Percentiles rank a stretch among this genome's conserved stretches.
Evolutionary conservation across 1,140 invertebrate species (phyloP).

Genomic region (Aphis craccivora): DNA sequence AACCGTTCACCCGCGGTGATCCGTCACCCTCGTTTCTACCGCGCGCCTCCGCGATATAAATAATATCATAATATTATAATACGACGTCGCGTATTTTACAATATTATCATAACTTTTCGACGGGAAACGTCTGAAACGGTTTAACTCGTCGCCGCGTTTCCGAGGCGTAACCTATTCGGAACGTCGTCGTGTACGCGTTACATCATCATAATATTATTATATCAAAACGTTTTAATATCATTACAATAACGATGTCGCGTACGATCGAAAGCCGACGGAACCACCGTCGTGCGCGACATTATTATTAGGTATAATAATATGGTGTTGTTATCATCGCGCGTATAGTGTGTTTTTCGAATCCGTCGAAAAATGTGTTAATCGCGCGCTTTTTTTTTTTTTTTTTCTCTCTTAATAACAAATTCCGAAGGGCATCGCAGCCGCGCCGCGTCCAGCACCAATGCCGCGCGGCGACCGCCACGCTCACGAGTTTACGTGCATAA

Average conservation of each 20-base stretch:
- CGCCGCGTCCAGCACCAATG: slow-evolving; percentile 22
- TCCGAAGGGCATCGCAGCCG: slow-evolving; percentile 40
- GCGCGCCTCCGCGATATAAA: too few species aligned
- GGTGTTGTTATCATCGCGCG: not conserved
- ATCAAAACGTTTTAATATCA: not conserved
- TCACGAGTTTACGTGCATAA: slow-evolving; percentile 36
- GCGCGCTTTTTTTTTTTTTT: not conserved
- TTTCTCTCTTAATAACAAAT: slow-evolving; percentile 41
- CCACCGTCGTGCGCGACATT: not conserved
- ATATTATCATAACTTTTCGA: too few species aligned
- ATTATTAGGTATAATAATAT: too few species aligned
- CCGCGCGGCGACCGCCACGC: slow-evolving; percentile 32
- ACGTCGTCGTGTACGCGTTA: not conserved
- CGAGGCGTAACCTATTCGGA: not conserved
- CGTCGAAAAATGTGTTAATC: slow-evolving; percentile 4
- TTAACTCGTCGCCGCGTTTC: not conserved
- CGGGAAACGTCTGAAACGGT: not conserved
- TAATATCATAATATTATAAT: not conserved
- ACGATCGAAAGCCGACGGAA: not conserved
- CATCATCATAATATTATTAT: not conserved
- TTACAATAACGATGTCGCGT: not conserved
- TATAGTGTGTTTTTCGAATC: not conserved
- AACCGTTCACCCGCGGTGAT: not conserved
- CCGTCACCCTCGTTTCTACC: not conserved
- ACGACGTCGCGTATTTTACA: not conserved